Evolutionary conservation across 1,140 invertebrate genomes (phyloP).

Genomic region (Drosophila persimilis): DNA sequence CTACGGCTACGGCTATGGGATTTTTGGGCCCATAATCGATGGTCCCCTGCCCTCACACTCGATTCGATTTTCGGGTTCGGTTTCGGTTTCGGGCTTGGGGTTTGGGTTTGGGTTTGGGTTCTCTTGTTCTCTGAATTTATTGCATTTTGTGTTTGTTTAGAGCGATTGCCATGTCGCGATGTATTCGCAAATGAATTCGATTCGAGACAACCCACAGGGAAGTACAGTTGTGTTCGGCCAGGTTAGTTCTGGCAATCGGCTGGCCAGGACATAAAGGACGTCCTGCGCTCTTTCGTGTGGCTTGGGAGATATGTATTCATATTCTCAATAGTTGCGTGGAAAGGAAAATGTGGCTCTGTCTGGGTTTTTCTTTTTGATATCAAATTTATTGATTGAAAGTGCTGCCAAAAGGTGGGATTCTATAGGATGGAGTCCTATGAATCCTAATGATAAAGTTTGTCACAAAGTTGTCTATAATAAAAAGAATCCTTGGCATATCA

Average conservation of each 20-base stretch:
- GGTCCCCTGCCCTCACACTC: slow-evolving; percentile 15
- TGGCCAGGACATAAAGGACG: slow-evolving; percentile 12
- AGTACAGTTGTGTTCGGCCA: slow-evolving; percentile 63
- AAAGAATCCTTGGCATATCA: no score
- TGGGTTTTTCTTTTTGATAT: no score
- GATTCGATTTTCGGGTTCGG: background rate
- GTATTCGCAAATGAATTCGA: slow-evolving; percentile 42
- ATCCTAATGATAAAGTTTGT: no score
- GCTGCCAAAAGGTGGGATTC: no score
- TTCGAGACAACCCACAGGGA: slow-evolving; percentile 40
- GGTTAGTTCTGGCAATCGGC: slow-evolving; percentile 12
- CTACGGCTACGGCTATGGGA: slow-evolving; percentile 43
- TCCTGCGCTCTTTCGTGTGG: slow-evolving; percentile 5
- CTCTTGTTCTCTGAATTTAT: slow-evolving; percentile 51
- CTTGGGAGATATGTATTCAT: background rate
- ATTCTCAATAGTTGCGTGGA: no score
- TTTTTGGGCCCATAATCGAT: slow-evolving; percentile 72
- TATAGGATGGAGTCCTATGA: no score
- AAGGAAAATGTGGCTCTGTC: no score
- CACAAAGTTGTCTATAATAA: no score
- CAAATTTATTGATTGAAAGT: no score
- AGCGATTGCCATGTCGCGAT: slow-evolving; percentile 63
- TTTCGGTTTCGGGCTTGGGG: no score
- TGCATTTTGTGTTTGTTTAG: slow-evolving; percentile 80
- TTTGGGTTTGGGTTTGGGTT: no score